Percentiles rank a stretch among this genome's conserved stretches.
phyloP scores from a whole-genome alignment of 2,797 vertebrate species.

The Danio aesculapii region DNA sequence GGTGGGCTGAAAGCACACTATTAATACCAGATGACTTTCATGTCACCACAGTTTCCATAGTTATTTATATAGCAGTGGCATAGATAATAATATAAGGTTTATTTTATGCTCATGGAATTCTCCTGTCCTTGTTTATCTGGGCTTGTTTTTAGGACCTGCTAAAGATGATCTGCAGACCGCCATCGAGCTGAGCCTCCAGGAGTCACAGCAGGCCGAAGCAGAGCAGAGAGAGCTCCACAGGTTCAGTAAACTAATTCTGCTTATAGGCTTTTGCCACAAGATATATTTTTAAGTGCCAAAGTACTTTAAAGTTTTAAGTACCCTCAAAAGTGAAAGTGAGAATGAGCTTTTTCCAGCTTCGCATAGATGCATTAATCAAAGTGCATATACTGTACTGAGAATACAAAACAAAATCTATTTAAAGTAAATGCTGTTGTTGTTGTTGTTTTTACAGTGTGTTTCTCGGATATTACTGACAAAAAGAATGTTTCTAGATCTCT shows the following conservation, averaged over 20 bases:
- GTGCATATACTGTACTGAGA: too few relatives aligned
- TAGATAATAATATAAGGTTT: not conserved
- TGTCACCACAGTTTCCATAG: conserved; percentile 1
- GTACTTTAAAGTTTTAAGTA: too few relatives aligned
- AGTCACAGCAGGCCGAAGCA: conserved; percentile 77
- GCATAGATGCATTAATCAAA: too few relatives aligned
- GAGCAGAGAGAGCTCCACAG: conserved; percentile 83
- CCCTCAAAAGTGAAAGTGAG: not conserved
- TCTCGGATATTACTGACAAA: too few relatives aligned
- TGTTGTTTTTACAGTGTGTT: not conserved
- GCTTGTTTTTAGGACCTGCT: conserved; percentile 64
- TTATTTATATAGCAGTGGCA: conserved; percentile 4
- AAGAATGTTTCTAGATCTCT: too few relatives aligned
- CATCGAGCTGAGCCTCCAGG: conserved; percentile 80
- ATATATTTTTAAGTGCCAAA: not conserved
- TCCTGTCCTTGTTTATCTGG: not conserved
- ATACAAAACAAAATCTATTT: not conserved
- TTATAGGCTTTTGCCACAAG: not conserved
- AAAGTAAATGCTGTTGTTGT: too few relatives aligned
- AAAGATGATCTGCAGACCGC: conserved; percentile 80
- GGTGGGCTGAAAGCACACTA: conserved; percentile 63
- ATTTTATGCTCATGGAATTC: not conserved
- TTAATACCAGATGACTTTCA: conserved; percentile 7
- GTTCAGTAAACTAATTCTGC: conserved; percentile 65
- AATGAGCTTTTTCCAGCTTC: not conserved